Evolutionary conservation across 2,888 invertebrate genomes (phyloP).

Genomic region (Ceraclea dissimilis): DNA sequence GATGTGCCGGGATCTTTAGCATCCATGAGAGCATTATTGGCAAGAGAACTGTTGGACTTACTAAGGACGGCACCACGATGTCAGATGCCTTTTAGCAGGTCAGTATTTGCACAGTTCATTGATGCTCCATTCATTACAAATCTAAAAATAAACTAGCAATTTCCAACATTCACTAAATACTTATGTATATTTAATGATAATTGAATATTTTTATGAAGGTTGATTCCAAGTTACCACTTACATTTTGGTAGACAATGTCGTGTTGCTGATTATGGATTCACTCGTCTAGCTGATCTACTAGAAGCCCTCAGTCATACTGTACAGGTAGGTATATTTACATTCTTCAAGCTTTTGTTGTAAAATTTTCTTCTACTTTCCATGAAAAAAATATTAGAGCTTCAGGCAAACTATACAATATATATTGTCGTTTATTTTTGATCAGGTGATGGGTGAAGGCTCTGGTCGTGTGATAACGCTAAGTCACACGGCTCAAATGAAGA

Average conservation of each 20-base stretch:
- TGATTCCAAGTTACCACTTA: conserved; percentile 94
- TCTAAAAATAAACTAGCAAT: background rate
- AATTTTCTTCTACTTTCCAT: too few species aligned
- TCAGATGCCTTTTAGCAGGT: conserved; percentile 61
- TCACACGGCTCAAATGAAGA: conserved; percentile 77
- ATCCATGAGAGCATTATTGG: conserved; percentile 70
- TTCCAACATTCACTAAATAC: too few species aligned
- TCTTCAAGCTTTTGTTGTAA: too few species aligned
- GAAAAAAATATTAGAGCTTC: too few species aligned
- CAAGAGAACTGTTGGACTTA: conserved; percentile 80
- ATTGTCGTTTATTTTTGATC: conserved; percentile 17
- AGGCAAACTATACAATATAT: too few species aligned
- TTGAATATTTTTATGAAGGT: conserved; percentile 44
- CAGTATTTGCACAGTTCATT: too few species aligned
- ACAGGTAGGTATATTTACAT: conserved; percentile 60
- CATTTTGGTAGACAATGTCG: conserved; percentile 93
- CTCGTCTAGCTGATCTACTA: conserved; percentile 82
- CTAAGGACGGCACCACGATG: conserved; percentile 75
- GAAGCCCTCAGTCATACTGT: conserved; percentile 82
- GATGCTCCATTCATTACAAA: too few species aligned
- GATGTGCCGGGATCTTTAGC: conserved; percentile 40
- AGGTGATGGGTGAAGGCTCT: conserved; percentile 88
- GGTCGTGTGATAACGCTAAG: conserved; percentile 81
- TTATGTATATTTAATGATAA: too few species aligned
- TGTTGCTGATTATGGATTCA: conserved; percentile 95